These are phyloP conservation scores for Stegana nigrithorax DNA, from an alignment of 2,888 invertebrate species.

Conservation along the genomic window DNA sequence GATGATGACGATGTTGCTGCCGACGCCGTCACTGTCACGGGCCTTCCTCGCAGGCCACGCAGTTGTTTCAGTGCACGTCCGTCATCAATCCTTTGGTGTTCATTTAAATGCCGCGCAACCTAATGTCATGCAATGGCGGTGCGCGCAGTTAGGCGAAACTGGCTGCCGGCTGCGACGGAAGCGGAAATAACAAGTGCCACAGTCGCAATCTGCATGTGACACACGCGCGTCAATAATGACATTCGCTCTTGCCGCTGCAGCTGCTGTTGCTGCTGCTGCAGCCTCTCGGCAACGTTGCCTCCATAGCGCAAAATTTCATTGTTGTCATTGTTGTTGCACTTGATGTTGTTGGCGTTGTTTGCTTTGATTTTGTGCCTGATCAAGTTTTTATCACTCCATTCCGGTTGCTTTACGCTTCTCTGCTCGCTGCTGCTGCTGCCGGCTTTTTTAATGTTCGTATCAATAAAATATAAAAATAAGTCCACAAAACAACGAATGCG, in stretches of 20 bases:
- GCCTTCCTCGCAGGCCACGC: too few species aligned
- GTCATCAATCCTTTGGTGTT: background rate
- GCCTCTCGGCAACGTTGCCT: background rate
- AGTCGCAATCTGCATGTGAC: conserved; percentile 9
- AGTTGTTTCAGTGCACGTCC: background rate
- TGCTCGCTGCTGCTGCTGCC: background rate
- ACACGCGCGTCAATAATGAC: conserved; percentile 15
- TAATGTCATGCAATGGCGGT: background rate
- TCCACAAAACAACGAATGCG: too few species aligned
- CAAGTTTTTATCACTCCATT: conserved; percentile 8
- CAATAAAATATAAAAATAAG: too few species aligned
- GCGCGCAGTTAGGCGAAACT: background rate
- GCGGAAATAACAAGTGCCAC: conserved; percentile 11
- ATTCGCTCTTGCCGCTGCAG: conserved; percentile 2
- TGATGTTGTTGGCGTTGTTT: conserved; percentile 9
- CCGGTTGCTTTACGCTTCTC: too few species aligned
- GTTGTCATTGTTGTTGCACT: conserved; percentile 1
- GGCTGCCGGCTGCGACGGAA: background rate
- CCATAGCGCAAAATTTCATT: too few species aligned
- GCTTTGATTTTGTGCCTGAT: conserved; percentile 13
- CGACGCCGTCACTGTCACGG: too few species aligned
- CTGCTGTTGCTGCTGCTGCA: background rate
- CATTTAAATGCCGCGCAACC: background rate
- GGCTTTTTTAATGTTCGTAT: background rate
- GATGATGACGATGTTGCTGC: too few species aligned